Percentiles rank a stretch among this genome's conserved stretches.
Conservation (phyloP, 2,888 invertebrate species). For the Aproaerema taeniolella region DNA sequence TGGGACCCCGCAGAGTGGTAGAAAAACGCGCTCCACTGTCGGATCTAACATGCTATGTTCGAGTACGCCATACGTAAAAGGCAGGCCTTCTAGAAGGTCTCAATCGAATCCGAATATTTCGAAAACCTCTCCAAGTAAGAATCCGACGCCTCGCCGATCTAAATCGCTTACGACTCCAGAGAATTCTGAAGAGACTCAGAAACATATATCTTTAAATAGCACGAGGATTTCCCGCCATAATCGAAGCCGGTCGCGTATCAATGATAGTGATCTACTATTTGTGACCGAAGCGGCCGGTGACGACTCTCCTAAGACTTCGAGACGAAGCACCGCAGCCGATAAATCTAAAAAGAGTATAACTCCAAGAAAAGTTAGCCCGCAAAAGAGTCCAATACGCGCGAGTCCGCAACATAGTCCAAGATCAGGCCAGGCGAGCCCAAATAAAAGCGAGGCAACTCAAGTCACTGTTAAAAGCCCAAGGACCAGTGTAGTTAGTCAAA, state of each 20-base stretch:
- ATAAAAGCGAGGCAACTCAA: too few relatives aligned
- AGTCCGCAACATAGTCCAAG: too few relatives aligned
- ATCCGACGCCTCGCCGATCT: conserved; percentile 26
- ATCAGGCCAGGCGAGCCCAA: too few relatives aligned
- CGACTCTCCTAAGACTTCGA: conserved; percentile 34
- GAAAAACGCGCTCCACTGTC: conserved; percentile 37
- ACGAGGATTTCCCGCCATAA: conserved; percentile 37
- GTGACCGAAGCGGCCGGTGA: conserved; percentile 26
- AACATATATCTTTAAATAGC: conserved; percentile 35
- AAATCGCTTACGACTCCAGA: conserved; percentile 40
- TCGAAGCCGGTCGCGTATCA: conserved; percentile 41
- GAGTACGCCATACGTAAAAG: conserved; percentile 44
- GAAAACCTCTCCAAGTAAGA: conserved; percentile 17
- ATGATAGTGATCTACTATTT: conserved; percentile 40
- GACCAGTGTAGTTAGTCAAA: too few relatives aligned
- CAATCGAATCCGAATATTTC: conserved; percentile 24
- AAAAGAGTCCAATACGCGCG: too few relatives aligned
- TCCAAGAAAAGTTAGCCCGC: too few relatives aligned
- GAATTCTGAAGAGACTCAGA: conserved; percentile 37
- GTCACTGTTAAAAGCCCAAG: too few relatives aligned
- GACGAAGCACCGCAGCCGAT: conserved; percentile 22
- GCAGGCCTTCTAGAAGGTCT: conserved; percentile 22
- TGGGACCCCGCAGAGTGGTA: conserved; percentile 33
- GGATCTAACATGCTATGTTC: conserved; percentile 32
- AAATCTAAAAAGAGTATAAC: conserved; percentile 14